phyloP scores from a whole-genome alignment of 2,888 invertebrate genomes.

The Cataglyphis livida region DNA sequence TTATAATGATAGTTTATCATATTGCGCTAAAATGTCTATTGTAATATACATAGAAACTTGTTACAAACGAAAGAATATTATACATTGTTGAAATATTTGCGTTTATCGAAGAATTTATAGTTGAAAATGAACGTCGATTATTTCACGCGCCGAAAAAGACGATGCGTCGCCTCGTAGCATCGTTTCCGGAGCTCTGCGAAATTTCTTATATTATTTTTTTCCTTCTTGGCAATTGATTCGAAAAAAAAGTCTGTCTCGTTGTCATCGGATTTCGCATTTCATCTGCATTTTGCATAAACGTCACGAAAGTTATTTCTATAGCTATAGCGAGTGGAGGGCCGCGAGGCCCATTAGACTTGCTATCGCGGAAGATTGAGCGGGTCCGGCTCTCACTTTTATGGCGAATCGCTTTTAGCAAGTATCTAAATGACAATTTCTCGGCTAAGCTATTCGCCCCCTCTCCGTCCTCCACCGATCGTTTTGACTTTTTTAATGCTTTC shows the following conservation, averaged over 20 bases:
- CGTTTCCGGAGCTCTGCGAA: not conserved
- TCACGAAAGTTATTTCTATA: conserved; percentile 60
- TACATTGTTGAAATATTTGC: conserved; percentile 22
- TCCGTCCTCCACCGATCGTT: conserved; percentile 59
- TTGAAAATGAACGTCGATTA: conserved; percentile 33
- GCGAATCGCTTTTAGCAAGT: conserved; percentile 84
- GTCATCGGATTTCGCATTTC: not conserved
- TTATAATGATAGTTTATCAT: not conserved
- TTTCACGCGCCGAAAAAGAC: not conserved
- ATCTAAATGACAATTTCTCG: conserved; percentile 83
- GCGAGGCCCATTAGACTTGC: conserved; percentile 77
- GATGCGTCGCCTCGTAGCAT: not conserved
- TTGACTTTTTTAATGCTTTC: conserved; percentile 72
- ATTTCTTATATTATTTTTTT: conserved; percentile 23
- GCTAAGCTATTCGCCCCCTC: conserved; percentile 65
- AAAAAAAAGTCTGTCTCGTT: conserved; percentile 27
- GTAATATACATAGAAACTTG: conserved; percentile 25
- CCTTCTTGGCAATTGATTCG: conserved; percentile 1
- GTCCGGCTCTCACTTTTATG: conserved; percentile 80
- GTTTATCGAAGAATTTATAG: conserved; percentile 17
- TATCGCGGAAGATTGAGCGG: conserved; percentile 72
- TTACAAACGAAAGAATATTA: conserved; percentile 14
- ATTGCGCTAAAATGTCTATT: not conserved
- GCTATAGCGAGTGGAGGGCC: conserved; percentile 44
- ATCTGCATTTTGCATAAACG: conserved; percentile 69